Percentiles rank a stretch among this genome's conserved stretches.
Conservation (phyloP, 2,113 vertebrate genomes). For the Thunnus thynnus region DNA sequence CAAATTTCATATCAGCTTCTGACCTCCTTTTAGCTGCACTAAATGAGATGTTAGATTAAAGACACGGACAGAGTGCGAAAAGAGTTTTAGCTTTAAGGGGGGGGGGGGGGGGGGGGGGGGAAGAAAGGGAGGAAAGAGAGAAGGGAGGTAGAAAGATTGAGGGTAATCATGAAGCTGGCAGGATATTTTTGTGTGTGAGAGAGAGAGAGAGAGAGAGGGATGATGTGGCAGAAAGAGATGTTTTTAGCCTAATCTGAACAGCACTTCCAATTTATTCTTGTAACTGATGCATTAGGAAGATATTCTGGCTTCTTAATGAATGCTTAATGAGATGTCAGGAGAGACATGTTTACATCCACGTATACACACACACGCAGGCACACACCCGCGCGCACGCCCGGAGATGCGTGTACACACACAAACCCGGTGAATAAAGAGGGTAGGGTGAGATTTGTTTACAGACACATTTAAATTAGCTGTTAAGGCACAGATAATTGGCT, state of each 20-base stretch:
- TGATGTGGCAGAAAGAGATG: constrained; percentile 31
- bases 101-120: background rate
- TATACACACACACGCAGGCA: background rate
- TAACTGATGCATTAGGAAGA: constrained; percentile 65
- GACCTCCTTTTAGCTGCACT: constrained; percentile 49
- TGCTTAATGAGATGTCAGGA: constrained; percentile 70
- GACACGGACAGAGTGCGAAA: constrained; percentile 13
- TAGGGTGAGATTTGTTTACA: constrained; percentile 35
- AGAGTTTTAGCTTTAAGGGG: constrained; percentile 25
- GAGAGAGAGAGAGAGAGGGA: background rate
- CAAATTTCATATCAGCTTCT: constrained; percentile 48
- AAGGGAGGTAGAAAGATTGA: background rate
- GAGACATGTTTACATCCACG: constrained; percentile 57
- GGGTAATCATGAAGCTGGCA: constrained; percentile 20
- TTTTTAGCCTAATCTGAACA: constrained; percentile 64
- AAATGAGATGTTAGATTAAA: constrained; percentile 69
- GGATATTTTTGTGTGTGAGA: constrained; percentile 25
- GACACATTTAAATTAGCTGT: constrained; percentile 39
- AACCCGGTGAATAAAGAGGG: background rate
- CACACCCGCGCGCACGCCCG: background rate
- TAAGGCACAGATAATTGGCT: constrained; percentile 54
- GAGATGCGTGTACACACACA: background rate
- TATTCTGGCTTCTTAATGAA: constrained; percentile 63
- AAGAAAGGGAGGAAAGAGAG: background rate
- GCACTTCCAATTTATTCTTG: constrained; percentile 64